These are phyloP conservation scores for zebrafish (Danio rerio) DNA, from an alignment of 2,113 vertebrate species.

Conservation along the genomic window DNA sequence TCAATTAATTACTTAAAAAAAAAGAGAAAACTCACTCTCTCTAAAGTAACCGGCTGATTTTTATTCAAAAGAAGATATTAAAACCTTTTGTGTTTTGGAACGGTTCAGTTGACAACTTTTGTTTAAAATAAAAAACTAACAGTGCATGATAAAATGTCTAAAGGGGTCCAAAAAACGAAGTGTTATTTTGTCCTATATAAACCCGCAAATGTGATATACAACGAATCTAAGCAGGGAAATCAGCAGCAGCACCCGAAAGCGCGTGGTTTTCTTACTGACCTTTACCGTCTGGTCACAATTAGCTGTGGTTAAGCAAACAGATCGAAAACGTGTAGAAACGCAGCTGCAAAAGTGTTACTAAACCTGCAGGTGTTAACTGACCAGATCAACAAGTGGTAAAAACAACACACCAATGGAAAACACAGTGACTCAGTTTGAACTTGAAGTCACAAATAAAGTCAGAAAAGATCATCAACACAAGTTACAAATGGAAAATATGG, in stretches of 20 bases:
- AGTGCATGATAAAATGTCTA: too few species aligned
- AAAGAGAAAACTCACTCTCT: too few species aligned
- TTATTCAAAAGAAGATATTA: too few species aligned
- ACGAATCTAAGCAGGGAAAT: not conserved
- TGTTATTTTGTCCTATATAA: not conserved
- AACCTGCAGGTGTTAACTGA: not conserved
- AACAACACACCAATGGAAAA: not conserved
- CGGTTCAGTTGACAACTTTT: too few species aligned
- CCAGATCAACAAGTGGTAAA: slow-evolving; percentile 5
- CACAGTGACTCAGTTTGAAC: not conserved
- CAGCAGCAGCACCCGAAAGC: not conserved
- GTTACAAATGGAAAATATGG: slow-evolving; percentile 16
- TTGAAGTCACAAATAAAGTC: not conserved
- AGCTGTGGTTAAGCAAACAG: slow-evolving; percentile 13
- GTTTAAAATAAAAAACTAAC: too few species aligned
- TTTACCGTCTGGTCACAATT: slow-evolving; percentile 7
- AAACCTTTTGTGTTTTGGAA: too few species aligned
- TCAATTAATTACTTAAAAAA: too few species aligned
- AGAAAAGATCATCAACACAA: not conserved
- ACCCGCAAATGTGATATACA: not conserved
- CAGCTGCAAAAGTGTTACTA: not conserved
- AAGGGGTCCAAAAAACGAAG: too few species aligned
- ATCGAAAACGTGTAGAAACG: too few species aligned
- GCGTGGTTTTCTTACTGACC: not conserved
- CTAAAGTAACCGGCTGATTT: too few species aligned